Evolutionary conservation across 2,113 vertebrate species (phyloP), one percentile per base, ranked within the genome.

Genomic region (Mirza zaza): DNA sequence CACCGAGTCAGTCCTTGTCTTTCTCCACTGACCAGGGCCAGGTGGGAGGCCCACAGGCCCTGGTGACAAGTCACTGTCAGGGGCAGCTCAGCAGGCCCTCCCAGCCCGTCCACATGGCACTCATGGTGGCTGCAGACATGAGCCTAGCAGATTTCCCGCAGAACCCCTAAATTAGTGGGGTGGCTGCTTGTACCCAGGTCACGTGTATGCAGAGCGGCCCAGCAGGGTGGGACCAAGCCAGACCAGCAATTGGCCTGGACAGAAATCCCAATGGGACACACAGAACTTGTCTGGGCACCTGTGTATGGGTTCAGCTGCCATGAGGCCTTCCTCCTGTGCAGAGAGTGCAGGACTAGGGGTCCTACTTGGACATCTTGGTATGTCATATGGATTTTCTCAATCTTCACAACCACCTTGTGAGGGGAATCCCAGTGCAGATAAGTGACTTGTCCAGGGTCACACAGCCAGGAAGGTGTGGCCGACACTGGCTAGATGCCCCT

Each of bases 161-260:
- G 8, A 29, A 55, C 52, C 55, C n/a, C n/a, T 36, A 25, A 17
- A 57, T 39, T 2, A 59, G n/a, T 8, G 7, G 52, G n/a, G 79
- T 59, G 57, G 8, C 55, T 27, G 14, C 55, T 5, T 17, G 8
- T 81, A 48, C 50, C 67, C 65, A 39, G n/a, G 15, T 7, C 61
- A 15, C 8, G 7, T 17, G 67, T 32, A 15, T 57, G n/a, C 67
- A 39, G 67, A 57, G n/a, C 34, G 8, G 27, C n/a, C 45, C 9
- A 29, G 70, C 55, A 61, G 55, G 29, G 52, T 23, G 10, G 17
- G 9, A 2, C 27, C 36, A n/a, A 61, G 68, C 63, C 45, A 68
- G 83, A 50, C 13, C 65, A 59, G 52, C 17, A 6, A 1, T 48
- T 0, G 1, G 9, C 20, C 81, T 2, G 1, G 36, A 77, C 36